phyloP scores from a whole-genome alignment of 1,140 invertebrate genomes.

The Brachionus koreanus region DNA sequence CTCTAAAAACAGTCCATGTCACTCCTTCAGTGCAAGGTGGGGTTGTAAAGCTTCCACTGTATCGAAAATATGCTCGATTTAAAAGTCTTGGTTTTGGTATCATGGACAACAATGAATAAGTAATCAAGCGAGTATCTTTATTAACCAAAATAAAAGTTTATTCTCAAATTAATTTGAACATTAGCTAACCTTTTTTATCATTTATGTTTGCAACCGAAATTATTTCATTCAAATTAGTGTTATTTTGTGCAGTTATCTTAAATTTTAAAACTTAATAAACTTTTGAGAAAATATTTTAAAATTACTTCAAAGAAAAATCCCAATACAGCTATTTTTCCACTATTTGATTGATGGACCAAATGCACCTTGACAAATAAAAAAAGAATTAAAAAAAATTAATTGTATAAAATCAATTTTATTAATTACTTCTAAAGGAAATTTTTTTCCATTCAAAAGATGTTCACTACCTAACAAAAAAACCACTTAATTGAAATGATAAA shows the following conservation, averaged over 20 bases:
- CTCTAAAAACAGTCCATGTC: conserved; percentile 77
- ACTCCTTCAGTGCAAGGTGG: conserved; percentile 82
- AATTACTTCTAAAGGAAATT: conserved; percentile 26
- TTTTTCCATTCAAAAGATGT: background rate
- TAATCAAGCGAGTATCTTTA: background rate
- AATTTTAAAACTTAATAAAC: background rate
- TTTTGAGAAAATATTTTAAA: background rate
- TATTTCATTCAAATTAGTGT: background rate
- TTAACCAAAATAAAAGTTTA: background rate
- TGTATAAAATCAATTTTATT: background rate
- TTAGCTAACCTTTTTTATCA: background rate
- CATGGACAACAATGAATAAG: background rate
- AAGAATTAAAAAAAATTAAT: background rate
- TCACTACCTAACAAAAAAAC: background rate
- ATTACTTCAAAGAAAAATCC: conserved; percentile 22
- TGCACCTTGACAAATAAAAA: background rate
- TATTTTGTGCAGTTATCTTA: background rate
- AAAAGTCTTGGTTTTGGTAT: background rate
- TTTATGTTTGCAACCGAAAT: background rate
- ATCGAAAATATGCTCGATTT: conserved; percentile 62
- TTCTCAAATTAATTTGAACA: background rate
- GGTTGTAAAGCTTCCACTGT: conserved; percentile 80
- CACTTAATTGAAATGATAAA: no score
- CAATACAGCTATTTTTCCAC: background rate
- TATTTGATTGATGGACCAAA: background rate